A percentile compares a stretch with the other conserved stretches of the same genome.
Evolutionary conservation across 2,797 vertebrate genomes (phyloP).

Genomic region (Cyprinella venusta): DNA sequence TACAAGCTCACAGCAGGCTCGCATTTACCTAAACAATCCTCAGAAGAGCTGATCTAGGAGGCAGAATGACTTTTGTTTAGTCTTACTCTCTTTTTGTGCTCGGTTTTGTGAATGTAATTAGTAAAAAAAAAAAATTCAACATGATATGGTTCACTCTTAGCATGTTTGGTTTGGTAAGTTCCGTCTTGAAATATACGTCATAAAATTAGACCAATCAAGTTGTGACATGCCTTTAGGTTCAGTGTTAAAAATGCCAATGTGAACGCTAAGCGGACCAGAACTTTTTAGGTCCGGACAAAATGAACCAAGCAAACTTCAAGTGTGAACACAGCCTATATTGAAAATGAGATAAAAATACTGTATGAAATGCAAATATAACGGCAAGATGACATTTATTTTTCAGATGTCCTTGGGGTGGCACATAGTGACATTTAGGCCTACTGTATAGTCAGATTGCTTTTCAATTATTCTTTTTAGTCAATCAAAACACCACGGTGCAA

Average conservation of each 20-base stretch:
- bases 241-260: no score
- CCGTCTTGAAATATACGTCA: no score
- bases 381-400: no score
- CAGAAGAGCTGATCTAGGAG: slow-evolving; percentile 19
- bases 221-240: no score
- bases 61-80: neutral
- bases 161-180: no score
- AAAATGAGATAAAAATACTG: neutral
- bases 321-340: neutral
- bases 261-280: no score
- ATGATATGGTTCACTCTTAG: neutral
- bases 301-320: no score
- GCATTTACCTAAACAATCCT: slow-evolving; percentile 24
- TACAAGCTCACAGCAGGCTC: slow-evolving; percentile 18
- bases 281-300: no score
- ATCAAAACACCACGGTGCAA: neutral
- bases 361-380: neutral
- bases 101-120: neutral
- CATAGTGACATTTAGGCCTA: neutral
- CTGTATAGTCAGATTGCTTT: neutral
- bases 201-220: no score
- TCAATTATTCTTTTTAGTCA: neutral
- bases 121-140: neutral
- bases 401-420: neutral
- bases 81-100: neutral